Conservation (phyloP, 2,888 invertebrate species). For the Lepidocyrtinus sp. region DNA sequence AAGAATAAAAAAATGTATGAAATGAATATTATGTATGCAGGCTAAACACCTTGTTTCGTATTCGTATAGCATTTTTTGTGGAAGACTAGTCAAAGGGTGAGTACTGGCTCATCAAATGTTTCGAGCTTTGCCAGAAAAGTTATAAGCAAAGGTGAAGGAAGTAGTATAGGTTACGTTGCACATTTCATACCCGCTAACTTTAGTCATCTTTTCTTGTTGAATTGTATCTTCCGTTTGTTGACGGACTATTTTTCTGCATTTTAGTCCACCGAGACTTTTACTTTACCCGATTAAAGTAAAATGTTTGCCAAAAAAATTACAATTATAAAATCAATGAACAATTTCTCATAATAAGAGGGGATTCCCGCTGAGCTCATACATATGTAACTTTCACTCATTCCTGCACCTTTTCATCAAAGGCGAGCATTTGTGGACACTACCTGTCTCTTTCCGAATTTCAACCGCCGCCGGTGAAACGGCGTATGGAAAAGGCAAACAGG, state of each 20-base stretch:
- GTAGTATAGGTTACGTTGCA: constrained; percentile 6
- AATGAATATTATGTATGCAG: neutral
- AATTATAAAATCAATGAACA: no score
- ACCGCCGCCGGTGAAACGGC: no score
- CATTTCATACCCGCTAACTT: neutral
- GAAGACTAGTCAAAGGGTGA: neutral
- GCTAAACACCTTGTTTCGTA: neutral
- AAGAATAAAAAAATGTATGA: no score
- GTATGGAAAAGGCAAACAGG: no score
- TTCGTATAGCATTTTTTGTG: neutral
- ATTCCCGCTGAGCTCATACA: neutral
- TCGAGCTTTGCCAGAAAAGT: neutral
- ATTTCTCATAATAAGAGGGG: no score
- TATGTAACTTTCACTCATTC: neutral
- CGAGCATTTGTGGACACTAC: no score
- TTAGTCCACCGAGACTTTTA: neutral
- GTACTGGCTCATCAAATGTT: neutral
- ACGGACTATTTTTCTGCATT: neutral
- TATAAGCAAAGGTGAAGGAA: neutral
- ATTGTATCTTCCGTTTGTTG: neutral
- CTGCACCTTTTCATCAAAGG: neutral
- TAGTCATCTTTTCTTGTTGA: constrained; percentile 14
- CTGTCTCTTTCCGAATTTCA: no score
- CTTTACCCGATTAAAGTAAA: neutral
- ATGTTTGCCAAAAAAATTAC: no score